Percentiles rank a stretch among this genome's conserved stretches.
These are phyloP conservation scores for Didymodactylos carnosus DNA, from an alignment of 2,888 invertebrate genomes.

Conservation along the genomic window DNA sequence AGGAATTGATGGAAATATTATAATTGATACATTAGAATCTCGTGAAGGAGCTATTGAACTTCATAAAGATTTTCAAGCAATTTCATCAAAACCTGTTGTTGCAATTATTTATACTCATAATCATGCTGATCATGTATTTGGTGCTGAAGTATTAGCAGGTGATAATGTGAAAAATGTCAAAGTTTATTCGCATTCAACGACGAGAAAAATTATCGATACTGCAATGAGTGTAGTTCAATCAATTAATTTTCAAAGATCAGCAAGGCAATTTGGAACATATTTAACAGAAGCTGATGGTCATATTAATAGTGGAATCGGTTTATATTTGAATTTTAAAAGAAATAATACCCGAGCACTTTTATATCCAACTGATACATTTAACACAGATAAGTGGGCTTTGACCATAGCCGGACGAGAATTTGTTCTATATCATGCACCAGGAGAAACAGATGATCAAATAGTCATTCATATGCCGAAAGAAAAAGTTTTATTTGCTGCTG, in stretches of 20 bases:
- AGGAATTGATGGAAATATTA: constrained; percentile 21
- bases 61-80: constrained; percentile 20
- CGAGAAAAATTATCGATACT: constrained; percentile 17
- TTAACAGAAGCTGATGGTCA: constrained; percentile 3
- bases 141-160: constrained; percentile 19
- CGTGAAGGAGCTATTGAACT: constrained; percentile 19
- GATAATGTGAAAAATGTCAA: background rate
- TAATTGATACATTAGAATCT: constrained; percentile 26
- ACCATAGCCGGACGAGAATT: constrained; percentile 20
- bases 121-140: constrained; percentile 24
- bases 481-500: constrained; percentile 22
- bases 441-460: constrained; percentile 27
- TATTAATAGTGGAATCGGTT: constrained; percentile 20
- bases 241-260: constrained; percentile 18
- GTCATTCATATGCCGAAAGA: constrained; percentile 24
- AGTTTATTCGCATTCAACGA: constrained; percentile 22
- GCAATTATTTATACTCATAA: constrained; percentile 26
- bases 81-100: constrained; percentile 21
- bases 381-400: constrained; percentile 17
- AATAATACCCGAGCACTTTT: constrained; percentile 16
- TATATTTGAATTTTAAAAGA: constrained; percentile 16
- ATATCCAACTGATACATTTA: constrained; percentile 19
- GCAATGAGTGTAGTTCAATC: constrained; percentile 15
- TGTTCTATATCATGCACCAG: constrained; percentile 21
- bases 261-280: constrained; percentile 23